Evolutionary conservation across 2,797 vertebrate genomes (phyloP), one percentile per base, ranked within the genome.

Genomic region (Acropternis orthonyx): DNA sequence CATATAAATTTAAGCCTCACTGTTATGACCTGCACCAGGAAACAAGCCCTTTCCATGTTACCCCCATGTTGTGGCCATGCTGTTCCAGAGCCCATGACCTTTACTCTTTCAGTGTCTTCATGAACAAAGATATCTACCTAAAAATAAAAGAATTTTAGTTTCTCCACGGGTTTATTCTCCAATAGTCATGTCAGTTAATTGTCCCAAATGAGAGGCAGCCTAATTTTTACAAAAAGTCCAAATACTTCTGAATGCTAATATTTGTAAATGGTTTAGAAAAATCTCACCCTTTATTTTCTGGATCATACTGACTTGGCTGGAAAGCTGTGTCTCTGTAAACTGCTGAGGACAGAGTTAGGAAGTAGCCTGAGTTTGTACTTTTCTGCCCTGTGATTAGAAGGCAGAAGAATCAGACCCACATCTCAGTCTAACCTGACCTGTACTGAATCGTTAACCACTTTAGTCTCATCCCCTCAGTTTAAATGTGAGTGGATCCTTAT

Each of bases 41-140:
- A 86, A 67, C 0, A 32, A 46, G 2, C 12, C 4, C 1, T 73
- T 61, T 36, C 61, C 27, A 12, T 16, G 8, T 41, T 23, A 17
- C 12, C 5, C 5, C 14, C 11, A 0, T 6, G 22, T 10, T 24
- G 26, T 19, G 44, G 44, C 30, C 5, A 0, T 9, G 49, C 43
- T 82, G 10, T 37, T 66, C 4, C 12, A 32, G 17, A 82, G 11
- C 44, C 43, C 32, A 28, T 28, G 27, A 23, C 8, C 27, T 75
- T 41, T 32, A 23, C 8, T 55, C 26, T 23, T 55, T 14, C 6
- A 10, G 16, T 7, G 14, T 58, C 32, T 30, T 83, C 44, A 6
- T 17, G 22, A 55, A 8, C 19, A 58, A 54, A 52, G n/a, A 1
- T 16, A 26, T 21, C 28, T 43, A 27, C 13, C 7, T 22, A 46